Evolutionary conservation across 1,140 invertebrate genomes (phyloP).

Genomic region (Whitmania pigra): DNA sequence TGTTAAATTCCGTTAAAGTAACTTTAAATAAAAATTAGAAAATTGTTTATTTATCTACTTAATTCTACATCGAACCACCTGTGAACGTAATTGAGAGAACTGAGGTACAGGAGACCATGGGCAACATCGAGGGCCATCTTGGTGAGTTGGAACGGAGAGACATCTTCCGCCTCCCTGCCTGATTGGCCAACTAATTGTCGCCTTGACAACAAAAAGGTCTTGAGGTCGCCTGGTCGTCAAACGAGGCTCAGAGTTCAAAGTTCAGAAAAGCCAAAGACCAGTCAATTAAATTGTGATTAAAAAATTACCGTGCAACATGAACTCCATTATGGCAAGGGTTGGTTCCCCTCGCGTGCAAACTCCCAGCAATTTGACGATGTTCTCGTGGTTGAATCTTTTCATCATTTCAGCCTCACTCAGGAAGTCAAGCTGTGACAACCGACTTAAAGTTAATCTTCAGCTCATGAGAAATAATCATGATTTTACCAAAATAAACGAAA

Average conservation of each 20-base stretch:
- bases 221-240: slow-evolving; percentile 54
- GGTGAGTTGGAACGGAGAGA: slow-evolving; percentile 56
- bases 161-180: slow-evolving; percentile 53
- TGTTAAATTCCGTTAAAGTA: too few relatives aligned
- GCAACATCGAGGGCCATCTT: slow-evolving; percentile 40
- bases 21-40: background rate
- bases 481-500: background rate
- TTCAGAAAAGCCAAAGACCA: background rate
- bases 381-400: slow-evolving; percentile 74
- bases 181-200: slow-evolving; percentile 63
- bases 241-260: background rate
- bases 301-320: slow-evolving; percentile 37
- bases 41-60: too few relatives aligned
- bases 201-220: slow-evolving; percentile 69
- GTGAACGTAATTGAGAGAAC: slow-evolving; percentile 40
- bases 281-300: too few relatives aligned
- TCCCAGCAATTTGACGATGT: slow-evolving; percentile 39
- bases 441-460: background rate
- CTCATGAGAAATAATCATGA: background rate
- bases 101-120: slow-evolving; percentile 37
- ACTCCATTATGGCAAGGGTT: slow-evolving; percentile 40
- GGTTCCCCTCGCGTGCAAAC: slow-evolving; percentile 41
- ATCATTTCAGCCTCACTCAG: slow-evolving; percentile 82
- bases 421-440: slow-evolving; percentile 56
- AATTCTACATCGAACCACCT: slow-evolving; percentile 39